Evolutionary conservation across 92 coral and sea anemone species (phyloP).

Genomic region (Epizoanthus scotinus): DNA sequence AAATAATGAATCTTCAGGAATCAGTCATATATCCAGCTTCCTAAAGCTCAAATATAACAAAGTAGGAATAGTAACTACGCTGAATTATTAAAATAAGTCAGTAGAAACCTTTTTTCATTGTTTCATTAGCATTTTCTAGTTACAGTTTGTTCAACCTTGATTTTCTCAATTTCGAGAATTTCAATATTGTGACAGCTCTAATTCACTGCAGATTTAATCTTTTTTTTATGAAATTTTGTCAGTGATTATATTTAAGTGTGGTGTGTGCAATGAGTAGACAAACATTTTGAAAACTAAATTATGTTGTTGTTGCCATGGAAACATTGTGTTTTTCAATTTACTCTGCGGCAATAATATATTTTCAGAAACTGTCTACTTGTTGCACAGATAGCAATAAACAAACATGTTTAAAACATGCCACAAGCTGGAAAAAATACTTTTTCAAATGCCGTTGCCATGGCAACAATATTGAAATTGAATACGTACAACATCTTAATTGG

Average conservation of each 20-base stretch:
- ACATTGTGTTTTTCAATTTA: constrained; percentile 6
- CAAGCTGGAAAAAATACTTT: not conserved
- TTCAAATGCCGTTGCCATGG: constrained; percentile 17
- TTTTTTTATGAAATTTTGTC: constrained; percentile 1
- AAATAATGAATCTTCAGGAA: not conserved
- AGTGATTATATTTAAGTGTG: constrained; percentile 11
- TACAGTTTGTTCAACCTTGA: too few species aligned
- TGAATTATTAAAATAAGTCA: not conserved
- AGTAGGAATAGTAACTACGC: constrained; percentile 10
- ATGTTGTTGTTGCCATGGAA: too few species aligned
- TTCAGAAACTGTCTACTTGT: constrained; percentile 22
- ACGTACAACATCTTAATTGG: constrained; percentile 1
- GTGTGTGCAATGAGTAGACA: constrained; percentile 23
- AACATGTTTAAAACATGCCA: constrained; percentile 19
- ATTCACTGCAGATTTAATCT: constrained; percentile 27
- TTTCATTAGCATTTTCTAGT: constrained; percentile 15
- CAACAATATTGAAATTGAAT: constrained; percentile 14
- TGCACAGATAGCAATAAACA: constrained; percentile 3
- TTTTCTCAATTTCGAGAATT: constrained; percentile 21
- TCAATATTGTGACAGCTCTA: constrained; percentile 27
- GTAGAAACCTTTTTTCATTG: constrained; percentile 24
- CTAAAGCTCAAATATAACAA: constrained; percentile 2
- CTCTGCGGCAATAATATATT: constrained; percentile 12
- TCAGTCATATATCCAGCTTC: not conserved
- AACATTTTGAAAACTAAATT: not conserved